These are phyloP conservation scores for Camelus dromedarius DNA, from an alignment of 2,113 vertebrate species.

Conservation along the genomic window DNA sequence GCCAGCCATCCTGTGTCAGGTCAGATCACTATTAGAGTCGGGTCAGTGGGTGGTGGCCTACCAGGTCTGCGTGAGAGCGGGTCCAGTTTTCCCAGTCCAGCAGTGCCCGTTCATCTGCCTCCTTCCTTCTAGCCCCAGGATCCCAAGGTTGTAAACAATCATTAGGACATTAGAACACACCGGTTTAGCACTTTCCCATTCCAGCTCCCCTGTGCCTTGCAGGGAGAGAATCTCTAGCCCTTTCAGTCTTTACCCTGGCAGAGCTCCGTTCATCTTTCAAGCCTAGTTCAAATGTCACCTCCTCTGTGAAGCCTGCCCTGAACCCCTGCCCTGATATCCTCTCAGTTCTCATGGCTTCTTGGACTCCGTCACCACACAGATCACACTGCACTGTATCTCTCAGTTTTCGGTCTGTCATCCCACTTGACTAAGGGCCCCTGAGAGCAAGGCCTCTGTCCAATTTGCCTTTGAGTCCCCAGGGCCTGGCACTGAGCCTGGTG, in stretches of 20 bases:
- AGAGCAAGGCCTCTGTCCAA: not conserved
- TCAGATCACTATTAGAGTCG: not conserved
- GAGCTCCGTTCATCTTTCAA: not conserved
- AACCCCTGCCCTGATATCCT: not conserved
- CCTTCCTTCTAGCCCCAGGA: not conserved
- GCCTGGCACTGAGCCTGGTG: constrained; percentile 16
- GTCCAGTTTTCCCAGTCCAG: not conserved
- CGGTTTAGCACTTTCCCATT: not conserved
- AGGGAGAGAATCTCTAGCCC: not conserved
- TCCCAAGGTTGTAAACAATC: not conserved
- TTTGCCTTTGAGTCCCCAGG: not conserved
- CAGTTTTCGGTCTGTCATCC: not conserved
- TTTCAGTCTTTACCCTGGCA: not conserved
- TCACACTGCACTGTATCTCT: not conserved
- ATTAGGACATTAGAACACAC: not conserved
- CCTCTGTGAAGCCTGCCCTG: not conserved
- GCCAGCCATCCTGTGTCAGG: not conserved
- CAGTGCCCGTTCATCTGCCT: not conserved
- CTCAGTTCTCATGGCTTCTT: not conserved
- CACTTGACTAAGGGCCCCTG: not conserved
- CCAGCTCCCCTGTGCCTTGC: not conserved
- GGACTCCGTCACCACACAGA: constrained; percentile 27
- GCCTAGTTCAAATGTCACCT: constrained; percentile 13
- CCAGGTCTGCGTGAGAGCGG: not conserved
- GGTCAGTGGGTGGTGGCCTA: not conserved